Evolutionary conservation across 2,888 invertebrate species (phyloP), one percentile per base, ranked within the genome.

Genomic region (Leuctra nigra): DNA sequence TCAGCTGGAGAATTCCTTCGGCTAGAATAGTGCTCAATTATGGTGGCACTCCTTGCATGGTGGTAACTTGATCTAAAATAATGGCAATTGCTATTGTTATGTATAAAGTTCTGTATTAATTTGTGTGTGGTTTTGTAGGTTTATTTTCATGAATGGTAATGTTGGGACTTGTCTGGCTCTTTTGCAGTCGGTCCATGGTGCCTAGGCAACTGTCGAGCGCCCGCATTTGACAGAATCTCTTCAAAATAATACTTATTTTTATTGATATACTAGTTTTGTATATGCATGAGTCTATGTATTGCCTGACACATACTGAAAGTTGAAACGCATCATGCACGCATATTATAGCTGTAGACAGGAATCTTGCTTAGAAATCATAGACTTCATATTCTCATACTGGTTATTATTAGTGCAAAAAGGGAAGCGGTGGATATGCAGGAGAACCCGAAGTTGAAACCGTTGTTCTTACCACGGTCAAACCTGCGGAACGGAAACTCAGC

Each of bases 181-280:
- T 53, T 68, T 68, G 63, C 67, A 68, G 68, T 67, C 68, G 50
- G 66, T 68, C 53, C 65, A 67, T 53, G 67, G 66, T 24, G 68
- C 67, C 61, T 68, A 68, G 63, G 44, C 23, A 36, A 36, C 20
- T 57, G 29, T 50, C 18, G 50, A 50, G 50, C 35, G 50, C 50
- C 33, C 18, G n/a, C 22, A 20, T 23, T 44, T 23, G 44, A 54
- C 16, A 44, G 54, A 54, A 54, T 38, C 54, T 54, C 25, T 54
- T 20, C 44, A 54, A 23, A 54, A n/a, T n/a, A 39, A 54, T 54
- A 54, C 39, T 39, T 54, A 54, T 41, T 41, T 41, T 39, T 54
- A 54, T 41, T 33, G 36, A 54, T 39, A 54, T 44, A 41, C 54
- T 54, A 54, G 54, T 54, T 54, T 54, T 54, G 39, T 54, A 54